Evolutionary conservation across 2,888 invertebrate genomes (phyloP), one percentile per base, ranked within the genome.

Genomic region (Lasioglossum morio): DNA sequence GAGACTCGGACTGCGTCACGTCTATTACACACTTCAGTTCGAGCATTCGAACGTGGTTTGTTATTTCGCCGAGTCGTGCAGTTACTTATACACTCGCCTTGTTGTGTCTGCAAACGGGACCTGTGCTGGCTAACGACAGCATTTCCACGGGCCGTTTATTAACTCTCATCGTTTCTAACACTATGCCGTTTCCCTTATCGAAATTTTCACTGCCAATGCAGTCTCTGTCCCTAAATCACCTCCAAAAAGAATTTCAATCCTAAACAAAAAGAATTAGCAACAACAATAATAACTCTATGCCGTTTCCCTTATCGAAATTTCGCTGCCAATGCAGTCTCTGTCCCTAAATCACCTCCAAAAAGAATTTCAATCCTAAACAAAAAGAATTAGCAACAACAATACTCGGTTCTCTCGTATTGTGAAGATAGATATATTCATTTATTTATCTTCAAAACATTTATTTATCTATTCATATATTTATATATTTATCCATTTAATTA

Each of bases 21-120:
- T 30, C 60, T 63, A 63, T 63, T 30, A 30, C 60, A 63, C 60
- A 63, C 60, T 63, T n/a, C 27, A 30, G 27, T 16, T 63, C 16
- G 16, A 30, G n/a, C 60, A n/a, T 63, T 63, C 27, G 60, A 30
- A 63, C 60, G 60, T 63, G 16, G 60, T 63, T 63, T 63, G 60
- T 63, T 63, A 30, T 63, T 63, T 63, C 60, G 30, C 30, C 60
- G 60, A 16, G 60, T 63, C 60, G 60, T 16, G 60, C 60, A 63
- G 27, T 30, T 63, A 30, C 60, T 63, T 63, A 63, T 63, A 63
- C 60, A 63, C 60, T 63, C 60, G 30, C n/a, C 27, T 63, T 63
- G 60, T 63, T 63, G 60, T 63, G 60, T 63, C 60, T 63, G 27
- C 60, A 63, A 30, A 63, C 60, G 60, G 27, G 60, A 63, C 16